Evolutionary conservation across 2,113 vertebrate genomes (phyloP), one percentile per base, ranked within the genome.

Genomic region (Saccopteryx leptura): DNA sequence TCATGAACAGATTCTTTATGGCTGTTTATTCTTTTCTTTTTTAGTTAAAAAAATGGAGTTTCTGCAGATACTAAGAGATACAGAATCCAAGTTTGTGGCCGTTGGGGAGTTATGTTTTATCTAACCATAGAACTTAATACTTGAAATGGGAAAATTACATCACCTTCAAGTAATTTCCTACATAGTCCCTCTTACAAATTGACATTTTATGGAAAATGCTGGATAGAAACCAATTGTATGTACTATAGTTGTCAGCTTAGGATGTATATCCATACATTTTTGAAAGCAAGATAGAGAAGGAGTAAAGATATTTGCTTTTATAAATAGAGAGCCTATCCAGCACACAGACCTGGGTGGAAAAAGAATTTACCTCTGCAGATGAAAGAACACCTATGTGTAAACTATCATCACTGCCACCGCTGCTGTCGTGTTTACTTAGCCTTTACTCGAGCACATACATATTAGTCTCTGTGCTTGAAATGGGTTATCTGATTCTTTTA

Each of bases 71-170:
- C 54, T 76, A 82, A 79, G n/a, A 48, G 48, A 92, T 56, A 50
- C 31, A 56, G 54, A 83, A 17, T 18, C 28, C 52, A 82, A 71
- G 39, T 71, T 78, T 90, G n/a, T 94, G 76, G 14, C 11, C 24
- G 76, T 86, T 90, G 68, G 61, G 13, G 61, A 90, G 46, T 88
- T 79, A 54, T 80, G 6, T 96, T 93, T 95, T 96, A 60, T 71
- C 33, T 85, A 93, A 39, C 17, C 31, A 33, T 69, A 71, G 60
- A 60, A 75, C 48, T 56, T 91, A 58, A 31, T 97, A 46, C n/a
- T 78, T 65, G 71, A 12, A 95, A 82, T 78, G 26, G 24, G 33
- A 48, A 56, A 68, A 93, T 61, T 24, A 68, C 5, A 48, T 83
- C 52, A 87, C 52, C 21, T 83, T 95, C 33, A 85, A 11, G n/a